Evolutionary conservation across 2,888 invertebrate genomes (phyloP).

Genomic region (Ornithoptera priamus): DNA sequence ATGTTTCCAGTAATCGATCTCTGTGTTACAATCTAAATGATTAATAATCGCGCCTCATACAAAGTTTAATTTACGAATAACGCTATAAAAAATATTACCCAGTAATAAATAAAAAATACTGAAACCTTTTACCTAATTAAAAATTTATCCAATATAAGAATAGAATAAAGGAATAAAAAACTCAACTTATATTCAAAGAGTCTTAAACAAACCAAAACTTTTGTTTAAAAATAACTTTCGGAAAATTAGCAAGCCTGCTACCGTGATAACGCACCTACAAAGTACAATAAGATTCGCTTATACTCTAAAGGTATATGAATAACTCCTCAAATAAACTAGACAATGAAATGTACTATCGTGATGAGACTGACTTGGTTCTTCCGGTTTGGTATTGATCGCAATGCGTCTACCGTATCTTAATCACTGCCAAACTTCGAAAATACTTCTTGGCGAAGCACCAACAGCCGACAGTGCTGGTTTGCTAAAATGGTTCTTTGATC

Average conservation of each 20-base stretch:
- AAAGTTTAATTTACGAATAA: too few relatives aligned
- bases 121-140: not conserved
- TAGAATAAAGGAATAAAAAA: too few relatives aligned
- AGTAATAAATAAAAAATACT: not conserved
- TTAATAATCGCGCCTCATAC: too few relatives aligned
- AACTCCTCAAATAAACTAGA: not conserved
- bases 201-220: not conserved
- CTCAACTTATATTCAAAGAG: not conserved
- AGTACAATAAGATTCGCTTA: not conserved
- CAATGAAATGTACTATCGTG: not conserved
- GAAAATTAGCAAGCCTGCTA: not conserved
- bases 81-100: not conserved
- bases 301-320: not conserved
- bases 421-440: constrained; percentile 27
- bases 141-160: not conserved
- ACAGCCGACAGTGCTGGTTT: constrained; percentile 13
- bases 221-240: not conserved
- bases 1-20: too few relatives aligned
- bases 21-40: too few relatives aligned
- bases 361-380: constrained; percentile 7
- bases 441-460: constrained; percentile 24
- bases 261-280: not conserved
- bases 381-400: constrained; percentile 22
- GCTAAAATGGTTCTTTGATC: constrained; percentile 17
- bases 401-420: constrained; percentile 25